Evolutionary conservation across 2,888 invertebrate species (phyloP), one percentile per base, ranked within the genome.

Genomic region (Beris morrisii): DNA sequence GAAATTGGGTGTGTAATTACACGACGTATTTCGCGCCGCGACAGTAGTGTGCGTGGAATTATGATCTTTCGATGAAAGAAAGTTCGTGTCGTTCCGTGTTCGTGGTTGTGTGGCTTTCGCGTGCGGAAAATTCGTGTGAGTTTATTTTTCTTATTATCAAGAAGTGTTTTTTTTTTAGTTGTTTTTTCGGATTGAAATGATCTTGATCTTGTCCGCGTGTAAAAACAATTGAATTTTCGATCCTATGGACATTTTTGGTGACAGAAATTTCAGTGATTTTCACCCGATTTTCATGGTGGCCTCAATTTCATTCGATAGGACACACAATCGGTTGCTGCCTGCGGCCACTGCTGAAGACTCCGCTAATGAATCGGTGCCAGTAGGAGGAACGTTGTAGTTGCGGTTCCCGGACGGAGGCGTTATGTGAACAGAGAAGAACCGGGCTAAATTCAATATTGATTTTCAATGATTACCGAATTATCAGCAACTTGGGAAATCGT

Each of bases 391-490:
- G 22, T 22, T 22, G 22, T 22, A 22, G 22, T 22, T 22, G 22
- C 22, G 22, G 22, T 22, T 22, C 22, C 22, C 22, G 22, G 22
- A 22, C 22, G 22, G 22, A 22, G 22, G 3, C 22, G 22, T 22
- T 38, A 38, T 38, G 38, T 38, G 38, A 38, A 38, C 4, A 13
- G 38, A 59, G 9, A 28, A 28, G 46, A 5, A 9, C n/a, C 13
- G 52, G 1, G 22, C 15, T 7, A 11, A 22, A 13, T 32, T 43
- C 22, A 3, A 7, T 48, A 59, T 52, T 48, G 58, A 59, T 59
- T 59, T 59, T 59, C 61, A 61, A 61, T 61, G 61, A n/a, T 52
- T 32, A 6, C 50, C 50, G 52, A 38, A 28, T 12, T 12, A 61
- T 13, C 61, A 12, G 9, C 22, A 32, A 13, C 38, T 43, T 61